Evolutionary conservation across 2,888 invertebrate genomes (phyloP), one percentile per base, ranked within the genome.

Genomic region (Eupithecia inturbata): DNA sequence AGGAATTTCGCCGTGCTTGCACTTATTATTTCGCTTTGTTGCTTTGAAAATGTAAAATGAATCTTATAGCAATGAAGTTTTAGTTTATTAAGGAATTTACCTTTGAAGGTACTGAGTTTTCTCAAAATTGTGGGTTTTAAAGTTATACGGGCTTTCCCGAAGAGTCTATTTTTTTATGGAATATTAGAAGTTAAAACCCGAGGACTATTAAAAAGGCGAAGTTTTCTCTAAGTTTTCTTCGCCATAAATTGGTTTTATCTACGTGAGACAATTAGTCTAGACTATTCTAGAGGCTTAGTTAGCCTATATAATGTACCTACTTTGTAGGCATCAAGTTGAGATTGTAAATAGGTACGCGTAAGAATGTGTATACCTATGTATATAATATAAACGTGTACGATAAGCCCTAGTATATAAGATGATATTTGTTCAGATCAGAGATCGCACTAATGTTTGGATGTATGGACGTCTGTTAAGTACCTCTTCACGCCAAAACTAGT

Each of bases 1-100:
- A 80, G 81, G 82, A 84, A 85, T 84, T 80, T 83, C 78, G 81
- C 80, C 73, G 81, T 80, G 82, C 82, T 77, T 83, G 87, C 85
- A 86, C 83, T 84, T 84, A 39, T 22, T 66, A 26, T 16, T 14
- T 66, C 66, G 41, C 66, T 66, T 36, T 66, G 22, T 33, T 26
- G 39, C 12, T 14, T 66, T 39, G 14, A 22, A 39, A 66, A 66
- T 36, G 39, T 66, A 26, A 39, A 66, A 26, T 66, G 39, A 22
- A 26, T 66, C 66, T 66, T 66, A 66, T 7, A 36, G 10, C 33
- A n/a, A 36, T 39, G 39, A 14, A 16, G 26, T 39, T 39, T 26
- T 36, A 39, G 5, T 41, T 66, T 22, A 10, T 33, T 36, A 36
- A 36, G n/a, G 28, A 22, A 26, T 57, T 22, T 57, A 5, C 3